These are phyloP conservation scores for Chinchilla lanigera DNA, from an alignment of 2,113 vertebrate genomes.

Conservation along the genomic window DNA sequence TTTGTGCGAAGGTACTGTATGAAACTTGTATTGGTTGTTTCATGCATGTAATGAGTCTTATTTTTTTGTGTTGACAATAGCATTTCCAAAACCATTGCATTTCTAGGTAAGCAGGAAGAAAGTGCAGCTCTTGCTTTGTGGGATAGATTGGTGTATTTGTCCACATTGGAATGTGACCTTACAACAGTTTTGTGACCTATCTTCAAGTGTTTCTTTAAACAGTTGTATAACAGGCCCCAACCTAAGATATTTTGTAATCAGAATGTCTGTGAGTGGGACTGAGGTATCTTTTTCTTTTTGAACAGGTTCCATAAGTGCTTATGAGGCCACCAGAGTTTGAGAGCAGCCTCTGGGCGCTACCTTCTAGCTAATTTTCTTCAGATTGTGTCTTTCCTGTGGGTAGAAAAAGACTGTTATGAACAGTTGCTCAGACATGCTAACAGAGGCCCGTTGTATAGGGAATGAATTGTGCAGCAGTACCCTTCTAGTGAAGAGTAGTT, in stretches of 20 bases:
- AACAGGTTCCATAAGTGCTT: conserved; percentile 21
- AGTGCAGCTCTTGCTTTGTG: neutral
- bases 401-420: conserved; percentile 14
- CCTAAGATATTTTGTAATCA: conserved; percentile 50
- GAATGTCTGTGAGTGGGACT: neutral
- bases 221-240: neutral
- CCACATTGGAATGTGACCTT: conserved; percentile 29
- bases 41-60: neutral
- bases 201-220: conserved; percentile 49
- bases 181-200: conserved; percentile 37
- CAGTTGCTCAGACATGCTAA: conserved; percentile 47
- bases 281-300: neutral
- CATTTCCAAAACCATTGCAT: neutral
- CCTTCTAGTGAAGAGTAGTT: conserved; percentile 61
- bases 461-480: conserved; percentile 48
- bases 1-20: neutral
- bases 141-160: neutral
- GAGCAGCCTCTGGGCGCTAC: neutral
- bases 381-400: conserved; percentile 53
- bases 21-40: neutral
- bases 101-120: neutral
- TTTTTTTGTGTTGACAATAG: neutral
- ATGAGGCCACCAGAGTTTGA: conserved; percentile 18
- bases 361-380: conserved; percentile 36
- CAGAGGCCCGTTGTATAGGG: conserved; percentile 72